Evolutionary conservation across 2,797 vertebrate genomes (phyloP).

Genomic region (Schizothorax lantsangensis): DNA sequence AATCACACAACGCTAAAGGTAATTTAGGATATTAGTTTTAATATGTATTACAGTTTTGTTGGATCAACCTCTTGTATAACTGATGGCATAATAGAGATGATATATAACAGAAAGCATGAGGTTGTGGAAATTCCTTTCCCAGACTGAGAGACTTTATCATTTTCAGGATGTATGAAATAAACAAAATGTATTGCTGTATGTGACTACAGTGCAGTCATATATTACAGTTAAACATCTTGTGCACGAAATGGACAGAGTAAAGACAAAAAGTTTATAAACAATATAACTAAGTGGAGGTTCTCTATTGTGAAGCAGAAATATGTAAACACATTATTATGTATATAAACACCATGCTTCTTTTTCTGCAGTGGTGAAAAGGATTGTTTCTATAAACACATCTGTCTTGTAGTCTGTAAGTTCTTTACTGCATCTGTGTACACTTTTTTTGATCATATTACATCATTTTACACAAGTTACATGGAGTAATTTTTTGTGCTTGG

Average conservation of each 20-base stretch:
- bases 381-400: constrained; percentile 44
- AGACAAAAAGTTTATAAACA: constrained; percentile 17
- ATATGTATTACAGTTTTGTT: not conserved
- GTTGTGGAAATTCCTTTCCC: constrained; percentile 33
- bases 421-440: constrained; percentile 22
- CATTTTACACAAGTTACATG: constrained; percentile 12
- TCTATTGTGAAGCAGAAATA: constrained; percentile 34
- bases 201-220: not conserved
- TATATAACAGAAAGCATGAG: constrained; percentile 18
- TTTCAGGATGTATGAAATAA: constrained; percentile 35
- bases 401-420: constrained; percentile 17
- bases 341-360: constrained; percentile 43
- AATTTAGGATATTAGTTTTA: constrained; percentile 8
- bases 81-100: constrained; percentile 30
- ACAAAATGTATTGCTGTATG: not conserved
- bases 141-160: constrained; percentile 23
- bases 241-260: constrained; percentile 12
- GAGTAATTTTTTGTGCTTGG: not conserved
- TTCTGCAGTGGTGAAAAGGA: constrained; percentile 21
- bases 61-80: constrained; percentile 22
- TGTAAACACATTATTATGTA: constrained; percentile 39
- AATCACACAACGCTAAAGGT: not conserved
- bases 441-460: constrained; percentile 4
- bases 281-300: constrained; percentile 11
- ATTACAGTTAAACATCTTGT: constrained; percentile 29